These are phyloP conservation scores for Garra rufa DNA, from an alignment of 2,113 vertebrate species.

Conservation along the genomic window DNA sequence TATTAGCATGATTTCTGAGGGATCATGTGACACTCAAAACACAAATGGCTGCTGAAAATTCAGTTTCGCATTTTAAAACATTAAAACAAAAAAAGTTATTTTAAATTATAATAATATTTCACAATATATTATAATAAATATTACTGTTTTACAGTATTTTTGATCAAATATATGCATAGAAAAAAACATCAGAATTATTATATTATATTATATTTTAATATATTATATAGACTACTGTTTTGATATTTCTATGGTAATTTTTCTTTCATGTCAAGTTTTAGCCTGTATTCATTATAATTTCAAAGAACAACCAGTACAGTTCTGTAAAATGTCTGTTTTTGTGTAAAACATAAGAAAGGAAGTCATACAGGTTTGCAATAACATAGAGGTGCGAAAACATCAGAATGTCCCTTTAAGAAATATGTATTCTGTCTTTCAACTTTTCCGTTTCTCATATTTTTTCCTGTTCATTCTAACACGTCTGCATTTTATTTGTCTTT, in stretches of 20 bases:
- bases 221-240: background rate
- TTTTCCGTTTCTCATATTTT: background rate
- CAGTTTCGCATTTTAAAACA: too few species aligned
- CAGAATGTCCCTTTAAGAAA: background rate
- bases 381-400: background rate
- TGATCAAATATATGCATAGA: too few species aligned
- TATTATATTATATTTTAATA: too few species aligned
- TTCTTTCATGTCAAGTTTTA: background rate
- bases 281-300: background rate
- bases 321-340: background rate
- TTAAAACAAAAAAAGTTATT: too few species aligned
- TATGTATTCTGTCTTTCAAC: background rate
- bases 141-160: too few species aligned
- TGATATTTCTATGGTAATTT: background rate
- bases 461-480: background rate
- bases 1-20: too few species aligned
- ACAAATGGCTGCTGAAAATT: too few species aligned
- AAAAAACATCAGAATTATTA: too few species aligned
- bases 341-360: background rate
- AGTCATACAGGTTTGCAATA: background rate
- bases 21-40: too few species aligned
- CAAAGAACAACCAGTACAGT: background rate
- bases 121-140: too few species aligned
- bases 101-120: too few species aligned
- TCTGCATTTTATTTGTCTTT: conserved; percentile 12